Conservation (phyloP, 2,113 vertebrate genomes). For the Hippolais icterina region DNA sequence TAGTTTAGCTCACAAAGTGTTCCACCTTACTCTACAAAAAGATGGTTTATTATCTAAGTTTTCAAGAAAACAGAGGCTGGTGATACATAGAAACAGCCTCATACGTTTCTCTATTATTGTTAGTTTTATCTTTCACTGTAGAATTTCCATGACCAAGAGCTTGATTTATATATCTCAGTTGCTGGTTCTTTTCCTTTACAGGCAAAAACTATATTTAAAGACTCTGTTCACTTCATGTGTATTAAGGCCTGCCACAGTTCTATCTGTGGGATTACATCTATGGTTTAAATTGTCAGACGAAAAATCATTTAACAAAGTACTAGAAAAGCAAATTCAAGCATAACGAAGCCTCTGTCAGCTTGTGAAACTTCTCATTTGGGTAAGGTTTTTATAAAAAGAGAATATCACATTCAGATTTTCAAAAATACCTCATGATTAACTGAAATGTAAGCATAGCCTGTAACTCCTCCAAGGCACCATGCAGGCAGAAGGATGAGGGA, state of each 20-base stretch:
- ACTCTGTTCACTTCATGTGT: neutral
- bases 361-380: neutral
- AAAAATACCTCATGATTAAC: neutral
- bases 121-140: conserved; percentile 6
- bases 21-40: neutral
- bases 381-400: neutral
- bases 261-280: neutral
- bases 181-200: neutral
- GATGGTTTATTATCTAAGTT: neutral
- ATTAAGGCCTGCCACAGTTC: neutral
- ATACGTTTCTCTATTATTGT: neutral
- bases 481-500: neutral
- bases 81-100: neutral
- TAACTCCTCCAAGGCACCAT: neutral
- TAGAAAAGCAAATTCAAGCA: neutral
- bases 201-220: neutral
- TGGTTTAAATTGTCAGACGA: neutral
- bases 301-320: neutral
- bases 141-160: neutral
- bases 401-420: neutral
- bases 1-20: neutral
- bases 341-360: neutral
- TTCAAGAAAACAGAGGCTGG: neutral
- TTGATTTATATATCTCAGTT: neutral
- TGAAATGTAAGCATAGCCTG: neutral